phyloP scores from a whole-genome alignment of 2,113 vertebrate genomes.

The Rousettus leschenaultii region DNA sequence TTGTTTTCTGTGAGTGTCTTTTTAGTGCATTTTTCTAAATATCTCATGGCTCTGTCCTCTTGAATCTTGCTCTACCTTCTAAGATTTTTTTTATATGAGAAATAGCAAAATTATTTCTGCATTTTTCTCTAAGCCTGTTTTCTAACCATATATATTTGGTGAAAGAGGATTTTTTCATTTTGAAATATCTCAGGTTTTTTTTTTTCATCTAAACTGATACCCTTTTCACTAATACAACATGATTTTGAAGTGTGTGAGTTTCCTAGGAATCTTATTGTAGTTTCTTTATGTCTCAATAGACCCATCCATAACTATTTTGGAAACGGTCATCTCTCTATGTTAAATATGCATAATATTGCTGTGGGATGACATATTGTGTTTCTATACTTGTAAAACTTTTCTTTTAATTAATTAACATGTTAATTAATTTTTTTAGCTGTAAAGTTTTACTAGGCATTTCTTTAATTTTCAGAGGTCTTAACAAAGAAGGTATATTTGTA shows the following conservation, averaged over 20 bases:
- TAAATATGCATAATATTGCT: background rate
- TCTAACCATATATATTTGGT: background rate
- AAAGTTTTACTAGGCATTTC: background rate
- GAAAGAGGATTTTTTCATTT: background rate
- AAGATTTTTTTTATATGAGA: background rate
- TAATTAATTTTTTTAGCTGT: background rate
- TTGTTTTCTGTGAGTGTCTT: background rate
- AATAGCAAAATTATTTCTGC: background rate
- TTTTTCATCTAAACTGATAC: background rate
- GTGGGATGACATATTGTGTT: too few species aligned
- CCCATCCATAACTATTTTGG: background rate
- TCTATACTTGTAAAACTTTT: background rate
- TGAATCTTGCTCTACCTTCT: background rate
- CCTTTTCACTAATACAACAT: background rate
- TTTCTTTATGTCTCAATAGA: background rate
- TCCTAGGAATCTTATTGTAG: background rate
- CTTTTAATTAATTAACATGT: too few species aligned
- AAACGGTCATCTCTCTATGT: background rate
- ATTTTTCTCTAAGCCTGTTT: background rate
- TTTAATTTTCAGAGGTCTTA: background rate
- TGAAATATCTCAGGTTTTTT: background rate
- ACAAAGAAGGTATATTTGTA: background rate
- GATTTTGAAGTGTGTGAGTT: background rate
- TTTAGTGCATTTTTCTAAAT: background rate
- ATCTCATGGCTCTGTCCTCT: background rate